A percentile compares a stretch with the other conserved stretches of the same genome.
phyloP scores from a whole-genome alignment of 2,113 vertebrate species.

The Chaetodon auriga region DNA sequence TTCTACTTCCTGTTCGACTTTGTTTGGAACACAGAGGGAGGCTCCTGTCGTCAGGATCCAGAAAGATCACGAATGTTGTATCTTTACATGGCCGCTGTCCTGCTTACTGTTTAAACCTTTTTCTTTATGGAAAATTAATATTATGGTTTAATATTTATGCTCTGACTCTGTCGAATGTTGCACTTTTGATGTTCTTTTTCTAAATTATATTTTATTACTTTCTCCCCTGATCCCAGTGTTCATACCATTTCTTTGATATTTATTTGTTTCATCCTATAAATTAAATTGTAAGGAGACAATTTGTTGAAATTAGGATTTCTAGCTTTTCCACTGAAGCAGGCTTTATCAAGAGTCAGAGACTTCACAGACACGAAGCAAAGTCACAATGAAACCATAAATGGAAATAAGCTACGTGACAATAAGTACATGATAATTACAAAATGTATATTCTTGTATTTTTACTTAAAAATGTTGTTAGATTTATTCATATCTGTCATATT shows the following conservation, averaged over 20 bases:
- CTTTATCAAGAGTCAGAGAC: constrained; percentile 44
- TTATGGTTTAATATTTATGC: constrained; percentile 78
- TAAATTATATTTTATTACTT: constrained; percentile 67
- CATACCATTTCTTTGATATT: constrained; percentile 65
- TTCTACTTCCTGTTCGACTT: constrained; percentile 41
- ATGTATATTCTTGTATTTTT: background rate
- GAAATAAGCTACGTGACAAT: background rate
- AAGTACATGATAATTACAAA: background rate
- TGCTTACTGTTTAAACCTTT: constrained; percentile 64
- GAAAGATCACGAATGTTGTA: constrained; percentile 69
- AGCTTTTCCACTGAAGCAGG: constrained; percentile 52
- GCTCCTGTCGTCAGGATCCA: constrained; percentile 62
- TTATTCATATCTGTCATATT: background rate
- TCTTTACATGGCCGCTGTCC: constrained; percentile 68
- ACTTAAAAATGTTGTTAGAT: background rate
- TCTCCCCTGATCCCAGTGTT: constrained; percentile 56
- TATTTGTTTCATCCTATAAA: constrained; percentile 65
- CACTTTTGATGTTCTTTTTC: constrained; percentile 56
- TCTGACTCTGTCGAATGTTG: constrained; percentile 76
- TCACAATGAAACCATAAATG: constrained; percentile 48
- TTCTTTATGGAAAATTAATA: constrained; percentile 36
- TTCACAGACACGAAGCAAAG: constrained; percentile 49
- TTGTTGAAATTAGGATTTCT: constrained; percentile 29
- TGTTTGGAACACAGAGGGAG: constrained; percentile 46
- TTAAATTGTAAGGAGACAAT: constrained; percentile 46